A percentile compares a stretch with the other conserved stretches of the same genome.
Conservation (phyloP, 2,113 vertebrate genomes). For the Lycaon pictus region DNA sequence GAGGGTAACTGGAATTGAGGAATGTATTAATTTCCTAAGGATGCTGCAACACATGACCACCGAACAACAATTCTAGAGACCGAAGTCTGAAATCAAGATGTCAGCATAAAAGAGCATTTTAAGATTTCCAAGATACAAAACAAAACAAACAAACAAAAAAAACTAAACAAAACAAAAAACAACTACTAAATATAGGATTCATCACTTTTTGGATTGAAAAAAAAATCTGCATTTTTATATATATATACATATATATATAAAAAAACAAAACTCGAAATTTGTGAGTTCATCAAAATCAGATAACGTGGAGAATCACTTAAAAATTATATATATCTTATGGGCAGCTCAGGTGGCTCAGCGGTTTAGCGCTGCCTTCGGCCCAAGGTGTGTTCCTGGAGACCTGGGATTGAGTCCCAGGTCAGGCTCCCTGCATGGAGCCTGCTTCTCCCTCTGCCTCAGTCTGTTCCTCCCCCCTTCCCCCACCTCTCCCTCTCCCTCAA, state of each 20-base stretch:
- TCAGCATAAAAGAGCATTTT: background rate
- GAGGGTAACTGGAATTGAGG: background rate
- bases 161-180: too few relatives aligned
- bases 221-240: background rate
- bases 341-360: too few relatives aligned
- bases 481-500: too few relatives aligned
- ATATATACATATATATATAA: background rate
- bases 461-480: too few relatives aligned
- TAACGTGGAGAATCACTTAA: conserved; percentile 18
- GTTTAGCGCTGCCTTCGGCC: too few relatives aligned
- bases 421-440: too few relatives aligned
- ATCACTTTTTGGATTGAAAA: background rate
- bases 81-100: background rate
- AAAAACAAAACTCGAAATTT: background rate
- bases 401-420: too few relatives aligned
- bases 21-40: background rate
- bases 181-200: background rate
- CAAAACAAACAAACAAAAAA: too few relatives aligned
- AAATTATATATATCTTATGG: background rate
- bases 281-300: background rate
- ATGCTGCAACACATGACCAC: background rate
- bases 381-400: too few relatives aligned
- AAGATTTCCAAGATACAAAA: background rate
- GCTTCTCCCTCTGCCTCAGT: too few relatives aligned
- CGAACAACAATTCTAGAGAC: background rate